Evolutionary conservation across 1,140 invertebrate species (phyloP).

Genomic region (Drosophila subpulchrella): DNA sequence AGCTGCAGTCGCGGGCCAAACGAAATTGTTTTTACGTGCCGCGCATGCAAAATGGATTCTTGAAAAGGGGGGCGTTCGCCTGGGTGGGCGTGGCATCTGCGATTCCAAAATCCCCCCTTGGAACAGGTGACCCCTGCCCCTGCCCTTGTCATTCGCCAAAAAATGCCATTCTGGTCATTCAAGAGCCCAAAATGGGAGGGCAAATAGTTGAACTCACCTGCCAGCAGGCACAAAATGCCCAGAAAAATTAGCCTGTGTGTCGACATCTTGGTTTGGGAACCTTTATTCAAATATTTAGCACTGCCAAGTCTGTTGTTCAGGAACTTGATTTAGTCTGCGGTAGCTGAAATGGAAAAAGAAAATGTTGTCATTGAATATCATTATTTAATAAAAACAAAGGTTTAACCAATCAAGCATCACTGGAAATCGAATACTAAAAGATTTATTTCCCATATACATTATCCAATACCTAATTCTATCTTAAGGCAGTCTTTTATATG

Average conservation of each 20-base stretch:
- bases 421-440: too few relatives aligned
- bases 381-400: too few relatives aligned
- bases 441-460: too few relatives aligned
- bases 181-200: background rate
- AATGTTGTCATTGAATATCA: too few relatives aligned
- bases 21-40: constrained; percentile 72
- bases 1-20: constrained; percentile 39
- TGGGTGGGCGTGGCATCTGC: constrained; percentile 12
- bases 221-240: constrained; percentile 36
- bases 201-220: constrained; percentile 42
- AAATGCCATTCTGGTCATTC: background rate
- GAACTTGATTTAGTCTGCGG: constrained; percentile 3
- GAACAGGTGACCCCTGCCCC: too few relatives aligned
- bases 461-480: too few relatives aligned
- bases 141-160: background rate
- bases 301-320: constrained; percentile 1
- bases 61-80: background rate
- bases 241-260: constrained; percentile 48
- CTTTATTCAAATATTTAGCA: background rate
- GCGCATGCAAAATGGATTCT: constrained; percentile 41
- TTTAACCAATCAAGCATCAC: too few relatives aligned
- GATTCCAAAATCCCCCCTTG: constrained; percentile 1
- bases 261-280: constrained; percentile 38
- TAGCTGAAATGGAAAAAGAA: background rate
- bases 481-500: too few relatives aligned